phyloP scores from a whole-genome alignment of 2,113 vertebrate species.

The Fukomys damarensis region DNA sequence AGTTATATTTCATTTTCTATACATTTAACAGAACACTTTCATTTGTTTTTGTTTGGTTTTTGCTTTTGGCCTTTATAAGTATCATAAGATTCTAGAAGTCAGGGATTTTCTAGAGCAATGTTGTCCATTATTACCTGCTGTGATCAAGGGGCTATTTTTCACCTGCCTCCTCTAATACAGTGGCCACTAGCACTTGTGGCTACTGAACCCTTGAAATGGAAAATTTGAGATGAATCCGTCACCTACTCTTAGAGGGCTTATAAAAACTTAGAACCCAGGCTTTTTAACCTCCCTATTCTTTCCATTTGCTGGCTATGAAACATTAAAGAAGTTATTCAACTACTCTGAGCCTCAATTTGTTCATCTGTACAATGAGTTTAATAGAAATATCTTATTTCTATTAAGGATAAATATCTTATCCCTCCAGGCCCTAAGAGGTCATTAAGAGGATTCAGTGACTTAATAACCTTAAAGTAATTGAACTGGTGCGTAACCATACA shows the following conservation, averaged over 20 bases:
- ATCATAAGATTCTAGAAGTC: background rate
- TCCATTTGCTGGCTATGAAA: background rate
- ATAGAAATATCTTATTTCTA: background rate
- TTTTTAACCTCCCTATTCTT: background rate
- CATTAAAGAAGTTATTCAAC: background rate
- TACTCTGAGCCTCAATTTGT: background rate
- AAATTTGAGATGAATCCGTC: background rate
- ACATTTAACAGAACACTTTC: background rate
- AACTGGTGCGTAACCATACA: background rate
- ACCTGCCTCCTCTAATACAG: rapidly evolving
- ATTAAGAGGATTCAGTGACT: background rate
- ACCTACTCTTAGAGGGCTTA: background rate
- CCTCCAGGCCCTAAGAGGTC: too few species aligned
- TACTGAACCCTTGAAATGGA: background rate
- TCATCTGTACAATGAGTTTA: background rate
- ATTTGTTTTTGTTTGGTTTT: background rate
- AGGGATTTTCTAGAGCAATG: background rate
- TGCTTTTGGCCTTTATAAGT: background rate
- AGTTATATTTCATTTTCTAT: background rate
- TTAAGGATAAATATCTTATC: too few species aligned
- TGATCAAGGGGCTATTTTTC: background rate
- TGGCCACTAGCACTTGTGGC: background rate
- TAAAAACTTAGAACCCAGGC: background rate
- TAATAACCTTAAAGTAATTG: background rate
- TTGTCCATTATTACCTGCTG: background rate